Evolutionary conservation across 30 jellyfish, hydroid and myxozoan species (phyloP).

Genomic region (Turritopsis rubra): DNA sequence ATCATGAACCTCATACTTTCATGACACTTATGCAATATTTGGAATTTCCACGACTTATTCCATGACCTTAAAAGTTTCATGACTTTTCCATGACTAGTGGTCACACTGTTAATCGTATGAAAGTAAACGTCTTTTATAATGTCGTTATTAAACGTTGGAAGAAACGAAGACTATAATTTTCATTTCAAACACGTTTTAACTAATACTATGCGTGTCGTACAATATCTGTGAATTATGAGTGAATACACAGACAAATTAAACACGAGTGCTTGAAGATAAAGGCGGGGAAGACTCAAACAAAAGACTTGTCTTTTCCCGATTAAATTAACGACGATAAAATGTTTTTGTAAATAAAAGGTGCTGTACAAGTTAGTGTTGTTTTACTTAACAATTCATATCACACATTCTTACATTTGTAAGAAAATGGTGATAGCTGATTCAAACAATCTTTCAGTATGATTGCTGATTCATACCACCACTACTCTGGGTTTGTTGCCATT

Average conservation of each 20-base stretch:
- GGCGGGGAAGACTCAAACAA: not conserved
- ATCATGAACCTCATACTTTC: too few relatives aligned
- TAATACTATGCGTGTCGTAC: not conserved
- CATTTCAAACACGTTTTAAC: not conserved
- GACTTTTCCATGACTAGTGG: too few relatives aligned
- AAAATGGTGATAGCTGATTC: too few relatives aligned
- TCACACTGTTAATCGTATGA: too few relatives aligned
- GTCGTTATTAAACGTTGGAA: not conserved
- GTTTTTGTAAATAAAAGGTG: not conserved
- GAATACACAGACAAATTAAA: not conserved
- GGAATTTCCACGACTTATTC: too few relatives aligned
- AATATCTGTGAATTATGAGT: not conserved
- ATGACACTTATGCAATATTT: too few relatives aligned
- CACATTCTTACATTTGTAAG: too few relatives aligned
- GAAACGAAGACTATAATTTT: not conserved
- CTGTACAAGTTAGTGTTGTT: not conserved
- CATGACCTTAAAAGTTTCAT: too few relatives aligned
- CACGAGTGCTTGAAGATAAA: not conserved
- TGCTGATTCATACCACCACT: not conserved
- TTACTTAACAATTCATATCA: not conserved
- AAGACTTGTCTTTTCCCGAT: not conserved
- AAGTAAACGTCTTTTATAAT: not conserved
- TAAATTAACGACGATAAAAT: not conserved
- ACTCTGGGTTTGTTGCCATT: constrained; percentile 29
- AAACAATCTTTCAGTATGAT: not conserved